phyloP scores from a whole-genome alignment of 2,113 vertebrate species.

The Pandion haliaetus region DNA sequence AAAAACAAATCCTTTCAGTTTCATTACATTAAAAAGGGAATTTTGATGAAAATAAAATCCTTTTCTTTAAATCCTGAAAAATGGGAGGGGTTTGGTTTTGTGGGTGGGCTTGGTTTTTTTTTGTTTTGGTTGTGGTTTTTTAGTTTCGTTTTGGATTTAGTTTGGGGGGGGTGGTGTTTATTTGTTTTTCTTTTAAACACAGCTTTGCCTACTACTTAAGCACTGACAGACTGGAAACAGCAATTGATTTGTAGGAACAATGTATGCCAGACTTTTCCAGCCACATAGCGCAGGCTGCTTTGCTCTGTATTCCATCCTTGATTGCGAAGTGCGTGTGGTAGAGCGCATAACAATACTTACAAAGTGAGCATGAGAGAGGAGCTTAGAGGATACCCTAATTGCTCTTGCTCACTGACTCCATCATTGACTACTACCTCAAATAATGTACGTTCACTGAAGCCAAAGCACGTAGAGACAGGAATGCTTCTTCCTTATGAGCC shows the following conservation, averaged over 20 bases:
- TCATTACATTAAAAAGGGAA: background rate
- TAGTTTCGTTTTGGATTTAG: background rate
- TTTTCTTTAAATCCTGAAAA: background rate
- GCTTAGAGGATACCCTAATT: background rate
- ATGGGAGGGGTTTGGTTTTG: background rate
- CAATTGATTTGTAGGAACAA: background rate
- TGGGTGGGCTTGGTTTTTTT: background rate
- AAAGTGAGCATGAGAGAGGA: background rate
- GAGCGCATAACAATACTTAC: fast-evolving
- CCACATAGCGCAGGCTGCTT: background rate
- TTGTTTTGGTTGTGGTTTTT: background rate
- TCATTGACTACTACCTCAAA: background rate
- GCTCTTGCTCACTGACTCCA: background rate
- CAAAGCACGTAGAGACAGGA: background rate
- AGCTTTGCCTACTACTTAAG: background rate
- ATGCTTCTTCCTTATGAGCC: background rate
- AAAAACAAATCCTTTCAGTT: background rate
- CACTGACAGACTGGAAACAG: background rate
- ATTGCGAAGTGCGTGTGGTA: fast-evolving
- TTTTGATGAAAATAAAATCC: background rate
- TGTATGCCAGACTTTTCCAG: background rate
- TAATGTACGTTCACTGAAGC: background rate
- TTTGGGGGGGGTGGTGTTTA: background rate
- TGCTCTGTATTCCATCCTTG: background rate
- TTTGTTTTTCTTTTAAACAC: background rate